These are phyloP conservation scores for Cecidostiba fungosa DNA, from an alignment of 2,888 invertebrate species.

Conservation along the genomic window DNA sequence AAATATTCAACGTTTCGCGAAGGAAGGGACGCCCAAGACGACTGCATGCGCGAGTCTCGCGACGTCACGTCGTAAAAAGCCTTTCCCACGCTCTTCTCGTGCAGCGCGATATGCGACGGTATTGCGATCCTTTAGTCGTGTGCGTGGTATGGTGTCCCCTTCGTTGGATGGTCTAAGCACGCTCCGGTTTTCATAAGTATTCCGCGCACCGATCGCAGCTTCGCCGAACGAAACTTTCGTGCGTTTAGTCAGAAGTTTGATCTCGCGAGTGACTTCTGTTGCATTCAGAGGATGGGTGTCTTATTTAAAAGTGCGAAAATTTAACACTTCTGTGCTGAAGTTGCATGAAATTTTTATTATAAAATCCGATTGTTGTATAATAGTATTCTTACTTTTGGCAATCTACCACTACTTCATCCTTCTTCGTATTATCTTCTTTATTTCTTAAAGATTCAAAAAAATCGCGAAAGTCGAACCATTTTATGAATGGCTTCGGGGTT, in stretches of 20 bases:
- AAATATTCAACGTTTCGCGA: slow-evolving; percentile 21
- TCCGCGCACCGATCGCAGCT: not conserved
- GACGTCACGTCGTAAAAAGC: slow-evolving; percentile 32
- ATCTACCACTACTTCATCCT: too few species aligned
- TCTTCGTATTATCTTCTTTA: too few species aligned
- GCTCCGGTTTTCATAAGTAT: slow-evolving; percentile 32
- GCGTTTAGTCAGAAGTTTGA: not conserved
- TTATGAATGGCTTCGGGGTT: too few species aligned
- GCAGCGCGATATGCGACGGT: not conserved
- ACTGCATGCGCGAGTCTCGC: too few species aligned
- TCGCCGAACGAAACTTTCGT: not conserved
- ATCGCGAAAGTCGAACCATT: too few species aligned
- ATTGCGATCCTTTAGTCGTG: not conserved
- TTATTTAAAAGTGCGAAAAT: too few species aligned
- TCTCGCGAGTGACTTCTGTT: not conserved
- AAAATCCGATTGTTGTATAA: too few species aligned
- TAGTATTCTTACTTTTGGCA: too few species aligned
- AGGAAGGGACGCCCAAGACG: slow-evolving; percentile 24
- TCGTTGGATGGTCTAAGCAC: slow-evolving; percentile 30
- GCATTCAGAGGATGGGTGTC: too few species aligned
- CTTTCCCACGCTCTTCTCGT: slow-evolving; percentile 44
- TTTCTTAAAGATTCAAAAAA: too few species aligned
- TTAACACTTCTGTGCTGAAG: too few species aligned
- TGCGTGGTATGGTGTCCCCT: not conserved
- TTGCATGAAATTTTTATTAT: too few species aligned